A percentile compares a stretch with the other conserved stretches of the same genome.
phyloP scores from a whole-genome alignment of 2,797 vertebrate species.

The Loriculus beryllinus region DNA sequence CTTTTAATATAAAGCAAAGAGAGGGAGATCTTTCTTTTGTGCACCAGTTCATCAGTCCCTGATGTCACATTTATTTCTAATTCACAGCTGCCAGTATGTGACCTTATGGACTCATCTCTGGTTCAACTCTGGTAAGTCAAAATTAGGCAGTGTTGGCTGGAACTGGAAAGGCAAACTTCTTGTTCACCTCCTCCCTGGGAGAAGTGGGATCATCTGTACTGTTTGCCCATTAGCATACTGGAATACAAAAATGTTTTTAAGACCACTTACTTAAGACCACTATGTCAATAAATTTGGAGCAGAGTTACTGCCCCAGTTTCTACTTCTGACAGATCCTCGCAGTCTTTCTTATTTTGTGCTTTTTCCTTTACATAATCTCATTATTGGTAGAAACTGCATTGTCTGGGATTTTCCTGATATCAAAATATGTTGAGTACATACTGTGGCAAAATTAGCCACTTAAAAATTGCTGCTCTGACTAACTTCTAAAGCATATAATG shows the following conservation, averaged over 20 bases:
- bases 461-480: background rate
- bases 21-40: background rate
- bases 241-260: background rate
- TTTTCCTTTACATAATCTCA: background rate
- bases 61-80: background rate
- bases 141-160: background rate
- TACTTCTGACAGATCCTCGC: background rate
- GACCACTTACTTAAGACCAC: background rate
- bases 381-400: background rate
- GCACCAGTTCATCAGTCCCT: background rate
- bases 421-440: background rate
- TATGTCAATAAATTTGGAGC: background rate
- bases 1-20: background rate
- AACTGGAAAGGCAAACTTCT: background rate
- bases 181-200: background rate
- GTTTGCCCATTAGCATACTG: accelerated
- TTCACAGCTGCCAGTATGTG: background rate
- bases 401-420: background rate
- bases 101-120: background rate
- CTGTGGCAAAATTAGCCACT: background rate
- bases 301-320: background rate
- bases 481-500: background rate
- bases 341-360: background rate
- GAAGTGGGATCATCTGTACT: background rate
- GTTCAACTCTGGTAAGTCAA: background rate